Evolutionary conservation across 2,113 vertebrate genomes (phyloP).

Genomic region (Poecilia latipinna): DNA sequence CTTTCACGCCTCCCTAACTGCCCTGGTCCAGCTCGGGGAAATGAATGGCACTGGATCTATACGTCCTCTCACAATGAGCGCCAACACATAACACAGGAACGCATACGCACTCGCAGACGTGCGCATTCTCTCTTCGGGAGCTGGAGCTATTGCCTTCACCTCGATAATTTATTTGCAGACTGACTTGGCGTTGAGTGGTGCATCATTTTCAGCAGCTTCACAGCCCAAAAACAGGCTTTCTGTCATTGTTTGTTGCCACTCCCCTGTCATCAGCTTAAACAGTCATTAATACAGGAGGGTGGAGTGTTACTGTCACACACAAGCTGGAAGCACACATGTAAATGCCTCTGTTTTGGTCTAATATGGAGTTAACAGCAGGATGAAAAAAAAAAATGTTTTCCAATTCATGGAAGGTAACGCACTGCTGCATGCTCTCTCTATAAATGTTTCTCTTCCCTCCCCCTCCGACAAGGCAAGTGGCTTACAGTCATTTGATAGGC

Average conservation of each 20-base stretch:
- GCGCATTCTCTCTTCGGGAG: constrained; percentile 30
- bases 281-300: constrained; percentile 62
- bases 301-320: constrained; percentile 65
- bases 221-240: constrained; percentile 73
- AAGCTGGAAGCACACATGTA: constrained; percentile 50
- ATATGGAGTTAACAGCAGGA: constrained; percentile 56
- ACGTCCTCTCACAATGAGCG: constrained; percentile 66
- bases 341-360: constrained; percentile 49
- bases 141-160: constrained; percentile 58
- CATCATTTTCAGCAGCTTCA: constrained; percentile 58
- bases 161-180: constrained; percentile 74
- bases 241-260: constrained; percentile 80
- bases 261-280: constrained; percentile 70
- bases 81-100: constrained; percentile 47
- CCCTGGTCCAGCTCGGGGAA: constrained; percentile 74
- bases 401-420: constrained; percentile 44
- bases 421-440: constrained; percentile 50
- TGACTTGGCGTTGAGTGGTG: constrained; percentile 51
- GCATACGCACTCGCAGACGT: constrained; percentile 5
- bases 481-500: constrained; percentile 80
- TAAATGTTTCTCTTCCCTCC: constrained; percentile 12
- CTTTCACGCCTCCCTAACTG: constrained; percentile 83
- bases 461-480: constrained; percentile 64
- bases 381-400: constrained; percentile 24
- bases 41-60: constrained; percentile 81